Conservation (phyloP, 2,113 vertebrate genomes). For the Vireo altiloquus region DNA sequence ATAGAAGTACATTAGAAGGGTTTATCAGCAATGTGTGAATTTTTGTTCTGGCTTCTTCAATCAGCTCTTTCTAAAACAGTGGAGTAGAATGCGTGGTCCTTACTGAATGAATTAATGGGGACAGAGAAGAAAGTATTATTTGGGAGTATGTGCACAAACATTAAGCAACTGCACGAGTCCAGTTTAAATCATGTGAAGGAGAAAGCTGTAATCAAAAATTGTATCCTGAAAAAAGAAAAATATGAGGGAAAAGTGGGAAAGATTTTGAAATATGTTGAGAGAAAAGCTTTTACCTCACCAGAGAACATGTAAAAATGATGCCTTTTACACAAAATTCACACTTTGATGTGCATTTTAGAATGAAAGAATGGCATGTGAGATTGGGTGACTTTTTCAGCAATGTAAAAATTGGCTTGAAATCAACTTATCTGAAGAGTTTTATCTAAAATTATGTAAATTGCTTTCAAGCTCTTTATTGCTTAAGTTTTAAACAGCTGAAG, state of each 20-base stretch:
- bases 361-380: neutral
- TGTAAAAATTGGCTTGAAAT: neutral
- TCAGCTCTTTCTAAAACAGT: neutral
- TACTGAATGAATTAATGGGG: neutral
- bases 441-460: neutral
- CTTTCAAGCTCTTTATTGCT: neutral
- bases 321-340: neutral
- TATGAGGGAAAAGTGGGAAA: neutral
- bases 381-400: neutral
- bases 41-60: neutral
- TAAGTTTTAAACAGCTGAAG: neutral
- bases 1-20: neutral
- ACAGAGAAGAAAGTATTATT: neutral
- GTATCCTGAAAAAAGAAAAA: neutral
- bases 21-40: neutral
- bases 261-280: neutral
- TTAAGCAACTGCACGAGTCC: accelerated
- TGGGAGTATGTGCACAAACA: neutral
- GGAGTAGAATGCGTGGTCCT: neutral
- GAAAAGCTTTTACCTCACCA: neutral
- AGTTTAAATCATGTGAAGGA: neutral
- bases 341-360: neutral
- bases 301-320: neutral
- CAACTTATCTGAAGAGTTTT: neutral
- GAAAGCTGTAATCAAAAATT: neutral